Base-by-base conservation (phyloP, 2,797 vertebrate genomes). In the Neostethus bicornis region DNA sequence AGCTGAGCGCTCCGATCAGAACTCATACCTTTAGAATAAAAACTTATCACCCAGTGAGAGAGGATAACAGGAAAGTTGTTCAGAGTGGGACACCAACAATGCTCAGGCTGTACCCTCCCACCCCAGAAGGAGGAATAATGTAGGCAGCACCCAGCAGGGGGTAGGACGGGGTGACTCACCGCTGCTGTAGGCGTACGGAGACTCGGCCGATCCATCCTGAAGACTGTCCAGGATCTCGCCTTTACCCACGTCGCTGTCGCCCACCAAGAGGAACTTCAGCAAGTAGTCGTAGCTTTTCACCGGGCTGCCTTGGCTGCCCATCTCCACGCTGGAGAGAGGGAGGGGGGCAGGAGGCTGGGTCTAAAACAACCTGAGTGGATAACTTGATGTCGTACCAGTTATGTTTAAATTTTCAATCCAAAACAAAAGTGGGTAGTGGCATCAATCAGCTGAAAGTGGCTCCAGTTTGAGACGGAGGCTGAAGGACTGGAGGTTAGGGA, bases 281-380 rank as follows among this genome's bases (percentile, higher is more conserved):
- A 98, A 93, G 86, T 98, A 98, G 90, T 99, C 96, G 77, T 99
- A 98, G 93, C 95, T 97, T 75, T 98, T 98, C 87, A 98, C 96
- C 4, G 96, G 96, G 91, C 96, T 99, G 75, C 96, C 96, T 87
- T 96, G 96, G 72, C 94, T 94, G 58, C 95, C 95, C 96, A 96
- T 97, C 21, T 24, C 47, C 70, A 80, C 77, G 79, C 75, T 47
- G 73, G 66, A 37, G 38, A 63, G 16, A 3, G 14, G 49, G 54
- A 62, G 50, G 70, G 54, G n/a, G 58, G 20, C 4, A 47, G 43
- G 11, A 3, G 52, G 19, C 57, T 43, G 38, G 34, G n/a, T n/a
- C n/a, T n/a, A n/a, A n/a, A n/a, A n/a, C n/a, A 37, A 55, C 38
- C 19, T 12, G 48, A 46, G 50, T 5, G 51, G 61, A 24, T 24